Evolutionary conservation across 2,113 vertebrate genomes (phyloP), one percentile per base, ranked within the genome.

Genomic region (Cnemophilus loriae): DNA sequence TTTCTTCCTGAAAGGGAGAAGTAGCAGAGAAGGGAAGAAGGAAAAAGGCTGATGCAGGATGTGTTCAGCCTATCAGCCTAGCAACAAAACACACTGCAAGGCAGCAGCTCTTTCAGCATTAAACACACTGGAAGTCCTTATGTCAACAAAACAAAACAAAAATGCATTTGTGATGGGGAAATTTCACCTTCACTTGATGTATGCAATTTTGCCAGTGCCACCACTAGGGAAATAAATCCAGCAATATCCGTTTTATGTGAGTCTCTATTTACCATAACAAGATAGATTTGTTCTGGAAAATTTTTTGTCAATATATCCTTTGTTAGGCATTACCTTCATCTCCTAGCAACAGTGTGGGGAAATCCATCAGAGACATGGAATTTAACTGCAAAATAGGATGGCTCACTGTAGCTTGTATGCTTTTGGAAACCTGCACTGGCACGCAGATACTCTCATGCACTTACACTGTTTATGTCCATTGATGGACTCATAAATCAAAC

Each of bases 331-430:
- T 95, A 90, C 91, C 95, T 97, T 96, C 91, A 98, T 98, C 95
- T 98, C 98, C 97, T 98, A 98, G 98, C 98, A 98, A 98, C 98
- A 85, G 56, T 90, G 89, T 64, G 95, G 95, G 97, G 96, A 98
- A 98, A 98, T 97, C 97, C 97, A 98, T 97, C 97, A 95, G 90
- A 96, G 96, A 95, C 89, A 91, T 76, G 90, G 95, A 98, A 97
- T 97, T 97, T 96, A 96, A 93, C 18, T 60, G 79, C 83, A 79
- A 93, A 94, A 96, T 95, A 92, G 86, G 95, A 53, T 81, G 85
- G 93, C 93, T 97, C 78, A 82, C 90, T 96, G 84, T 90, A 92
- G 89, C 87, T 95, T 60, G 41, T 81, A 91, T 0, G 3, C 55
- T 93, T 97, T 91, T 96, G 92, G 93, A 97, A 98, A 91, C 79